Conservation (phyloP, 1,140 invertebrate species). For the Drosophila yakuba region DNA sequence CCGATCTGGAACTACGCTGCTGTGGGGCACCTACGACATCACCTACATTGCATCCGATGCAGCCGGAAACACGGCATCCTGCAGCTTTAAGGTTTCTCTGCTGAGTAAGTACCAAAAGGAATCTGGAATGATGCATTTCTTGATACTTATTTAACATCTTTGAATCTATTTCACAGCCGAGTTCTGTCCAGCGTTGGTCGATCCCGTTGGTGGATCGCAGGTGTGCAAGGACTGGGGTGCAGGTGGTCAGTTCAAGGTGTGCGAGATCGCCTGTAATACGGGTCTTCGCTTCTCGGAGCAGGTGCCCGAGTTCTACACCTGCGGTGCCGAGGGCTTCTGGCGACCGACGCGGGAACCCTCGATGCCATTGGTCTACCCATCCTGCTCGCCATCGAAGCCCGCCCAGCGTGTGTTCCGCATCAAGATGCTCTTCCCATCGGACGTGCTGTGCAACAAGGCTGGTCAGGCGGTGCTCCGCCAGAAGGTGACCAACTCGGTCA, state of each 20-base stretch:
- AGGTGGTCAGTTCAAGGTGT: conserved; percentile 95
- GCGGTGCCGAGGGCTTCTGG: conserved; percentile 98
- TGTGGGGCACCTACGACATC: conserved; percentile 97
- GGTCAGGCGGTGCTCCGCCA: conserved; percentile 95
- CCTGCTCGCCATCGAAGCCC: conserved; percentile 93
- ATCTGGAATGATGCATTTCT: background rate
- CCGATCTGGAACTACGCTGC: conserved; percentile 94
- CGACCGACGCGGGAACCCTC: conserved; percentile 92
- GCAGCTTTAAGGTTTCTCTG: conserved; percentile 97
- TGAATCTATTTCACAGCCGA: conserved; percentile 88
- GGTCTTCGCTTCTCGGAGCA: conserved; percentile 95
- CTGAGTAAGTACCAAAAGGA: conserved; percentile 88
- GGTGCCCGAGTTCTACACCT: conserved; percentile 97
- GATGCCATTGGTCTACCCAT: conserved; percentile 93
- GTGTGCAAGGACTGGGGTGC: conserved; percentile 98
- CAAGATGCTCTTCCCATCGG: conserved; percentile 96
- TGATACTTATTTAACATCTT: background rate
- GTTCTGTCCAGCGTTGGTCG: conserved; percentile 94
- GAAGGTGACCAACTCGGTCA: conserved; percentile 94
- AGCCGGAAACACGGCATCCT: conserved; percentile 95
- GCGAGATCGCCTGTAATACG: conserved; percentile 94
- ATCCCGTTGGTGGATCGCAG: conserved; percentile 95
- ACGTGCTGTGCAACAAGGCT: conserved; percentile 96
- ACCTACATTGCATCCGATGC: conserved; percentile 97
- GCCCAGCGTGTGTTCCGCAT: conserved; percentile 97